Base-by-base conservation (phyloP, 2,113 vertebrate species). In the Apteryx mantelli region DNA sequence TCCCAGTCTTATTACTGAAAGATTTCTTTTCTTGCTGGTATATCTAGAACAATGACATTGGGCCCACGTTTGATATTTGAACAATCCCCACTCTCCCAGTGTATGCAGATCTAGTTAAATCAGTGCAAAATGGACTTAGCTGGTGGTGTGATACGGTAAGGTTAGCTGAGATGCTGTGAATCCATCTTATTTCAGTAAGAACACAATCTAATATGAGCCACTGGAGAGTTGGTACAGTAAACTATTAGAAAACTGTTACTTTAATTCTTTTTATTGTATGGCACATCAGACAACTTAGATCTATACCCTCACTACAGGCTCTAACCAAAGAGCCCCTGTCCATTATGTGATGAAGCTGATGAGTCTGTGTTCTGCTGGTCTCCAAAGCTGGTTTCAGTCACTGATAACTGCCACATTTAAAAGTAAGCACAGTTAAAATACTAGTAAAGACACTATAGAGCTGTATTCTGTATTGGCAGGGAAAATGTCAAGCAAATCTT, bases 71-170 rank as follows among this genome's bases (percentile, higher is more conserved):
- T 38, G 40, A 15, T 38, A 17, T 20, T 26, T 60, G 26, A 76
- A 13, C 32, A 48, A 14, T 28, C 34, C 6, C 8, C 55, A 0
- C 38, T 71, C 40, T 36, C 3, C 8, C 30, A 15, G 17, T 2
- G 2, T 22, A 25, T 21, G 65, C 55, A 53, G n/a, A 66, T 50
- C 25, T 20, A 17, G 8, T 20, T 50, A 84, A 81, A 69, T 40
- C 30, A 12, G 5, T 19, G 18, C n/a, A 38, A 81, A 91, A 84
- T 34, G 52, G 38, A 12, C 13, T 70, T 8, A 48, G 50, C 28
- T 28, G 44, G 8, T 28, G 44, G 8, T 18, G 15, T 6, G 15
- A 4, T 22, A 25, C 14, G 60, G 32, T 48, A 36, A 42, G 40
- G 75, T 53, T 0, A 78, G 28, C 71, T 71, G 75, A 68, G 46